These are phyloP conservation scores for Sebastolobus altivelis DNA, from an alignment of 2,797 vertebrate species.

Conservation along the genomic window DNA sequence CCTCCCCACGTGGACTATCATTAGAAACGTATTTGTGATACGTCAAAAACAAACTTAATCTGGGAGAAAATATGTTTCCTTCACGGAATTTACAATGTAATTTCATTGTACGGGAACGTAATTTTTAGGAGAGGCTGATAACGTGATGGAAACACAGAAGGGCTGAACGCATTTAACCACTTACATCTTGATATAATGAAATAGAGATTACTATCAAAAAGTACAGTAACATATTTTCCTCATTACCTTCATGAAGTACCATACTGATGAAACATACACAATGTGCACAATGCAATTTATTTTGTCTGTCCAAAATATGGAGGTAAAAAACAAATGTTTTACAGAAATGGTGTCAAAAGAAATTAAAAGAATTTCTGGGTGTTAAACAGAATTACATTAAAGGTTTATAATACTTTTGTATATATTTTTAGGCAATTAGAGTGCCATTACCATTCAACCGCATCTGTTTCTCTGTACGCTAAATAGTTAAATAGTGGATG, in stretches of 20 bases:
- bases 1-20: too few relatives aligned
- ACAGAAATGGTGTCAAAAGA: background rate
- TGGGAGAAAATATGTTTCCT: too few relatives aligned
- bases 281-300: background rate
- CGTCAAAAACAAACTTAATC: too few relatives aligned
- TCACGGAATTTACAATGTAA: too few relatives aligned
- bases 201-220: conserved; percentile 9
- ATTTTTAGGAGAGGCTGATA: background rate
- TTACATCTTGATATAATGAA: conserved; percentile 4
- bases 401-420: background rate
- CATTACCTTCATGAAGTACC: conserved; percentile 1
- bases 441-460: background rate
- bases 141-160: conserved; percentile 7
- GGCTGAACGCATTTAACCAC: background rate
- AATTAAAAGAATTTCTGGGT: background rate
- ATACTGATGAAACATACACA: background rate
- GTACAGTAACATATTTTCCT: conserved; percentile 1
- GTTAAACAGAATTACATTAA: background rate
- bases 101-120: too few relatives aligned
- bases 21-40: too few relatives aligned
- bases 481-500: background rate
- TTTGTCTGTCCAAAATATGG: background rate
- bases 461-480: conserved; percentile 14
- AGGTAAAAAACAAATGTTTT: too few relatives aligned
- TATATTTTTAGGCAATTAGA: background rate